phyloP scores from a whole-genome alignment of 1,140 invertebrate species.

The Trichomalopsis sarcophagae region DNA sequence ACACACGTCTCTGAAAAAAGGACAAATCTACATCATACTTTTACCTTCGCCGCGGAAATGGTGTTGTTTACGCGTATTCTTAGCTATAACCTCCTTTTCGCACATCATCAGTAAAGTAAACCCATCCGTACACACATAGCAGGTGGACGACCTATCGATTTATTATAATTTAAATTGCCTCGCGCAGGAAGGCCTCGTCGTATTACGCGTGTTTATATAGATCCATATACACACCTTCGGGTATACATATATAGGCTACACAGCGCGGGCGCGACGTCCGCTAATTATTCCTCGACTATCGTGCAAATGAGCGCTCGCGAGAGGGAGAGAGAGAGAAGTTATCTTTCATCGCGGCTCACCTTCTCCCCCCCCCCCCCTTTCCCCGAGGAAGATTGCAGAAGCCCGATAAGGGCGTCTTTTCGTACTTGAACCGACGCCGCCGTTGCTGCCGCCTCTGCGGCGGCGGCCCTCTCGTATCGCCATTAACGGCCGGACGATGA shows the following conservation, averaged over 20 bases:
- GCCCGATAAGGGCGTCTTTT: slow-evolving; percentile 50
- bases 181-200: slow-evolving; percentile 54
- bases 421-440: slow-evolving; percentile 38
- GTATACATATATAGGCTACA: slow-evolving; percentile 32
- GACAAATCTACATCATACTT: background rate
- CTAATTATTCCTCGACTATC: slow-evolving; percentile 67
- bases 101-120: slow-evolving; percentile 55
- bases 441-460: background rate
- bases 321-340: background rate
- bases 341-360: background rate
- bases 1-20: background rate
- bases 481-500: slow-evolving; percentile 51
- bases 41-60: slow-evolving; percentile 23
- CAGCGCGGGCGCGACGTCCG: slow-evolving; percentile 57
- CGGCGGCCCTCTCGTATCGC: slow-evolving; percentile 45
- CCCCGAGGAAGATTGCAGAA: slow-evolving; percentile 32
- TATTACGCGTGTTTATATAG: slow-evolving; percentile 45
- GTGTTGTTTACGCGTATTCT: slow-evolving; percentile 36
- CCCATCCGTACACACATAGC: slow-evolving; percentile 48
- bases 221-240: background rate
- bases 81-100: slow-evolving; percentile 45
- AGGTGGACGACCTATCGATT: slow-evolving; percentile 62
- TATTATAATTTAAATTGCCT: slow-evolving; percentile 71
- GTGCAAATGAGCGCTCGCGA: slow-evolving; percentile 63
- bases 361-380: background rate